Evolutionary conservation across 2,797 vertebrate genomes (phyloP), one percentile per base, ranked within the genome.

Genomic region (Aldrovandia affinis): DNA sequence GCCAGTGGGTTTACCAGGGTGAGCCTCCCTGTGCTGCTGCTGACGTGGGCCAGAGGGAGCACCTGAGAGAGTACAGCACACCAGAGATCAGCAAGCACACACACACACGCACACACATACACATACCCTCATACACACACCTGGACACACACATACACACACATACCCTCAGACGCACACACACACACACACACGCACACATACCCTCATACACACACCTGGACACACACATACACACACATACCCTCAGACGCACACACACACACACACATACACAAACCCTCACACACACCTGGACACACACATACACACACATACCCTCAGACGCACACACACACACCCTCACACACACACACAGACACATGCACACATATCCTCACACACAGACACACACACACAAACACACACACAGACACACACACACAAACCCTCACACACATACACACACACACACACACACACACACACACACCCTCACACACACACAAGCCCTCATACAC

Each of bases 1-100:
- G 94, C 94, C 54, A 92, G 91, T 86, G 95, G 95, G 90, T 96
- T 96, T 90, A 96, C 89, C 78, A 95, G 84, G 1, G 89, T 90
- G 85, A 94, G 90, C 82, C 1, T 78, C 82, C 91, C 93, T 84
- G 91, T 92, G 88, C 89, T 75, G 0, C 5, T 90, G 89, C 87
- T 92, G 85, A 93, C 33, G 1, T 92, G 91, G 59, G 93, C 93
- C 86, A 95, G 75, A 0, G 93, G 94, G 39, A 86, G 80, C 83
- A 85, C 5, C 89, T 83, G 80, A 44, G 20, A n/a, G 6, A 4
- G 15, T 5, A 44, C 3, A 59, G 47, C 44, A 15, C 15, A 33
- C 18, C 36, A 9, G 50, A 42, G 50, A 44, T 59, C 36, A 85
- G 77, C 55, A 81, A 18, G 18, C 54, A 81, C 55, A 63, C 55